Evolutionary conservation across 2,797 vertebrate species (phyloP).

Genomic region (Premnoplex brunnescens): DNA sequence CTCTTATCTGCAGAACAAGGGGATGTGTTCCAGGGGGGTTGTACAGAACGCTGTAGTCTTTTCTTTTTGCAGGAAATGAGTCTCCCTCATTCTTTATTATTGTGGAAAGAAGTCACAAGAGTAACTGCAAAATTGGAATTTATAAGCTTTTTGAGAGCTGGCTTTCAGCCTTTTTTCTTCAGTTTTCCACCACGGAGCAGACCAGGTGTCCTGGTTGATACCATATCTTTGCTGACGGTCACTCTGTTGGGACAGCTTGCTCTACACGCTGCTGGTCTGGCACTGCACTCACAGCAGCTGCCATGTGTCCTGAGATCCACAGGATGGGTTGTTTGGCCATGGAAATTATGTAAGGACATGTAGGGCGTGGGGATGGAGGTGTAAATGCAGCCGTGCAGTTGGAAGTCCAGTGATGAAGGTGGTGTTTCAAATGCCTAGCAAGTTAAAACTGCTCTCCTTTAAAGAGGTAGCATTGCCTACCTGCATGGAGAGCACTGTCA

Average conservation of each 20-base stretch:
- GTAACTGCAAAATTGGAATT: neutral
- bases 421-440: neutral
- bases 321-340: accelerated
- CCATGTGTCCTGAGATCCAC: accelerated
- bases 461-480: neutral
- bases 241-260: neutral
- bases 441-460: neutral
- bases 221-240: neutral
- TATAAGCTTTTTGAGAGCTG: neutral
- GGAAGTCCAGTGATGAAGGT: neutral
- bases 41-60: neutral
- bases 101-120: neutral
- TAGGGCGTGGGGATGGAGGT: neutral
- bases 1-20: neutral
- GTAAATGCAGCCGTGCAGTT: accelerated
- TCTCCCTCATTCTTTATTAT: neutral
- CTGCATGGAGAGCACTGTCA: neutral
- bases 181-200: neutral
- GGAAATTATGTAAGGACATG: neutral
- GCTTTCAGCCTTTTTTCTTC: neutral
- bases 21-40: neutral
- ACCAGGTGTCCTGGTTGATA: neutral
- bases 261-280: neutral
- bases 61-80: neutral
- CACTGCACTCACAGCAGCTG: neutral